These are phyloP conservation scores for Dendroctonus valens DNA, from an alignment of 1,140 invertebrate species.

Conservation along the genomic window DNA sequence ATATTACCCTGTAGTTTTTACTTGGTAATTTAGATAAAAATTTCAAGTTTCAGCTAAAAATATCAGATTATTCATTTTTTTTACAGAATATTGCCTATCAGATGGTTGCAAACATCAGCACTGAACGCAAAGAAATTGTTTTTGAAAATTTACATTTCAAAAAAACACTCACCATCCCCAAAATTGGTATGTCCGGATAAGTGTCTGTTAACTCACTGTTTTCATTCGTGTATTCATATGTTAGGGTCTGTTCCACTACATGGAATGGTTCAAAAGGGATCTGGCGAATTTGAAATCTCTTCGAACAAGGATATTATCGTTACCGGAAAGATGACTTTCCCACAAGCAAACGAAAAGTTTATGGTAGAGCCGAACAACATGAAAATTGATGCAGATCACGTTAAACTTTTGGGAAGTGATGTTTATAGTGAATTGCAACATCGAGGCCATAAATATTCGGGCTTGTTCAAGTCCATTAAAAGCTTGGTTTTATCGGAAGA, in stretches of 20 bases:
- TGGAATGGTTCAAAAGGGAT: constrained; percentile 81
- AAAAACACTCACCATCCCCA: constrained; percentile 77
- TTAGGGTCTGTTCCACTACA: constrained; percentile 66
- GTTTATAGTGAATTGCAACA: constrained; percentile 91
- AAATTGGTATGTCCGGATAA: constrained; percentile 55
- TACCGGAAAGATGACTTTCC: constrained; percentile 66
- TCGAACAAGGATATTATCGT: constrained; percentile 76
- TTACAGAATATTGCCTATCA: constrained; percentile 39
- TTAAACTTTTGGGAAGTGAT: constrained; percentile 63
- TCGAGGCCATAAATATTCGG: constrained; percentile 83
- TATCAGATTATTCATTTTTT: constrained; percentile 14
- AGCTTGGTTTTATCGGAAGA: constrained; percentile 39
- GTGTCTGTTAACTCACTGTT: not conserved
- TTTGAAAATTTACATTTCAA: constrained; percentile 86
- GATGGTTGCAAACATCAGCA: constrained; percentile 35
- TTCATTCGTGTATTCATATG: not conserved
- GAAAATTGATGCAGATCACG: constrained; percentile 51
- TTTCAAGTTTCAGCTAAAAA: constrained; percentile 11
- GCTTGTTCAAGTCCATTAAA: constrained; percentile 43
- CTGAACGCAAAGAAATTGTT: constrained; percentile 65
- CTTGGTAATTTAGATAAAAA: constrained; percentile 37
- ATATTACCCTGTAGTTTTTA: constrained; percentile 43
- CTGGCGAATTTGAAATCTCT: constrained; percentile 81
- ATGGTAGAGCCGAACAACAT: constrained; percentile 46
- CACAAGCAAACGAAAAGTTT: constrained; percentile 51